Conservation (phyloP, 2,888 invertebrate species). For the Atherix ibis region DNA sequence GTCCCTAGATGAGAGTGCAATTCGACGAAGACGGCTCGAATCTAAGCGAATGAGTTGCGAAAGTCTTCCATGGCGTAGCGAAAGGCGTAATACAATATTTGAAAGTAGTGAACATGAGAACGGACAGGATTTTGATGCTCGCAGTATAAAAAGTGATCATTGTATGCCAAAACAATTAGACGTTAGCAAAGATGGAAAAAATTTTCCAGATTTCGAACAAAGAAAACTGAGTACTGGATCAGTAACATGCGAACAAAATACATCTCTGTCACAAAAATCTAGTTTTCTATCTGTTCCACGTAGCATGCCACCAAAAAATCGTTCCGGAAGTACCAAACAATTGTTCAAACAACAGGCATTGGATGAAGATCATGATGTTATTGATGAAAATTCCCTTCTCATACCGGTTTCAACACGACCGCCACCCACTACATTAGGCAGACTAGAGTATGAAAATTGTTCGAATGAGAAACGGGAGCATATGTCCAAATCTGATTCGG, state of each 20-base stretch:
- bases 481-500: conserved; percentile 28
- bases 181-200: background rate
- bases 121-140: conserved; percentile 18
- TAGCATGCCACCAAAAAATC: conserved; percentile 30
- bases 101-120: conserved; percentile 29
- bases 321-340: conserved; percentile 38
- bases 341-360: conserved; percentile 41
- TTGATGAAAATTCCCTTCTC: conserved; percentile 37
- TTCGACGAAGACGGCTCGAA: conserved; percentile 38
- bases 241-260: conserved; percentile 24
- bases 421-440: conserved; percentile 2
- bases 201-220: background rate
- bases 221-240: conserved; percentile 26
- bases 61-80: conserved; percentile 27
- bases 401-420: conserved; percentile 19
- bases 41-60: conserved; percentile 34
- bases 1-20: conserved; percentile 30
- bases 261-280: conserved; percentile 13
- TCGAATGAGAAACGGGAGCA: conserved; percentile 9
- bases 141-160: conserved; percentile 26
- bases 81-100: conserved; percentile 29
- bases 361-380: conserved; percentile 36
- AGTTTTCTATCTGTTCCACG: conserved; percentile 28
- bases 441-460: conserved; percentile 2
- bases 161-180: conserved; percentile 11